These are phyloP conservation scores for Oxycera nigricornis DNA, from an alignment of 2,888 invertebrate genomes.

Conservation along the genomic window DNA sequence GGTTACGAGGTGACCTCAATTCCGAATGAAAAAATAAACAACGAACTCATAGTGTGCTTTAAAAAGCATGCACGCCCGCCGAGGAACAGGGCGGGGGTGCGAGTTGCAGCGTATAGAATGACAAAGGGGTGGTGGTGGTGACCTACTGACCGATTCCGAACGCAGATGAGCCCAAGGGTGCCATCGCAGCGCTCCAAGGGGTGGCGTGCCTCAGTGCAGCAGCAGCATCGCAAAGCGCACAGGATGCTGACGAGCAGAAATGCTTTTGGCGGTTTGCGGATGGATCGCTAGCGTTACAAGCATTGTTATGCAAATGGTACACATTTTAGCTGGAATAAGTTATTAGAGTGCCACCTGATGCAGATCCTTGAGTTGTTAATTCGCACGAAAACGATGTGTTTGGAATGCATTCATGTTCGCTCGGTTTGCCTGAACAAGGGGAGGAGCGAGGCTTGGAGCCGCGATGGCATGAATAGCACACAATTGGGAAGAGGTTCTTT, in stretches of 20 bases:
- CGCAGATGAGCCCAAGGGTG: not conserved
- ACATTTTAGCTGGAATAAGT: slow-evolving; percentile 21
- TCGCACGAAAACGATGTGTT: not conserved
- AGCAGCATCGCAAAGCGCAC: not conserved
- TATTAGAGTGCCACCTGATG: slow-evolving; percentile 14
- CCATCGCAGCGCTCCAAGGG: not conserved
- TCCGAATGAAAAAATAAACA: slow-evolving; percentile 5
- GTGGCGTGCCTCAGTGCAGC: not conserved
- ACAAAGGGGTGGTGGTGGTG: slow-evolving; percentile 9
- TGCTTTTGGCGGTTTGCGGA: slow-evolving; percentile 22
- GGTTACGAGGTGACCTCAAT: slow-evolving; percentile 32
- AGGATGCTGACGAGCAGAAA: not conserved
- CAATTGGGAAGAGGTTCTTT: not conserved
- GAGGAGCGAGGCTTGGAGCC: not conserved
- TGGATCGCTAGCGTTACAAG: slow-evolving; percentile 7
- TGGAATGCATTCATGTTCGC: not conserved
- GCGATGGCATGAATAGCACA: not conserved
- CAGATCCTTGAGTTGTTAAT: not conserved
- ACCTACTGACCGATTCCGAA: slow-evolving; percentile 31
- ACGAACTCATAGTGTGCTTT: slow-evolving; percentile 21
- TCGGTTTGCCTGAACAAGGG: not conserved
- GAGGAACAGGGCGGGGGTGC: not conserved
- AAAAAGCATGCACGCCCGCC: not conserved
- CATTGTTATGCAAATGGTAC: slow-evolving; percentile 20
- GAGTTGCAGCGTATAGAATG: no score